A percentile compares a stretch with the other conserved stretches of the same genome.
Conservation (phyloP, 2,888 invertebrate genomes). For the Rotaria sp. region DNA sequence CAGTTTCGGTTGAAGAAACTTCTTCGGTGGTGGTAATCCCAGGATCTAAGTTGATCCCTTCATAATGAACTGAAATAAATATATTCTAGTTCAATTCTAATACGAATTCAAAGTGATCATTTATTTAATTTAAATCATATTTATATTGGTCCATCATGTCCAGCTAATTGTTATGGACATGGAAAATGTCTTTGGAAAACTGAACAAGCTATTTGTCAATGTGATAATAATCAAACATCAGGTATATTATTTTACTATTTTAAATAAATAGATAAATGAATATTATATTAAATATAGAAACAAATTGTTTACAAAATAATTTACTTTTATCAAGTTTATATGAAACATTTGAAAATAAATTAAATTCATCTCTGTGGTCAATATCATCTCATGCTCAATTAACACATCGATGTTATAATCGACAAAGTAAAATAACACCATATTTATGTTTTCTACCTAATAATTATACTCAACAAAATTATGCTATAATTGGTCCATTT, state of each 20-base stretch:
- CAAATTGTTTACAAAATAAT: slow-evolving; percentile 7
- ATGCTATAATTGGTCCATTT: neutral
- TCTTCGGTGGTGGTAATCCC: too few species aligned
- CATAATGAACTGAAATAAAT: too few species aligned
- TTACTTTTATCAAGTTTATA: neutral
- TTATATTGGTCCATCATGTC: neutral
- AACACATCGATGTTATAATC: slow-evolving; percentile 6
- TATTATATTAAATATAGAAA: neutral
- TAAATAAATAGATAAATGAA: neutral
- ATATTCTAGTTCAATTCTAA: neutral
- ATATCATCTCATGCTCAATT: neutral
- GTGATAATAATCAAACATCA: neutral
- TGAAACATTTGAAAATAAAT: neutral
- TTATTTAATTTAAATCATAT: neutral
- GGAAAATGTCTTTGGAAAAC: neutral
- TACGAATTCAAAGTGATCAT: neutral
- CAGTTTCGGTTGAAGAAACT: too few species aligned
- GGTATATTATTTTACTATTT: neutral
- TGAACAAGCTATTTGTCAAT: neutral
- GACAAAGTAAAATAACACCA: slow-evolving; percentile 1
- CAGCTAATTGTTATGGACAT: slow-evolving; percentile 1
- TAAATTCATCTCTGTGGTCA: neutral
- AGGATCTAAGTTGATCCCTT: too few species aligned
- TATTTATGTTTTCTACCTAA: neutral
- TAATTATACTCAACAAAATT: neutral